Base-by-base conservation (phyloP, 2,888 invertebrate genomes). In the Dioctria linearis region DNA sequence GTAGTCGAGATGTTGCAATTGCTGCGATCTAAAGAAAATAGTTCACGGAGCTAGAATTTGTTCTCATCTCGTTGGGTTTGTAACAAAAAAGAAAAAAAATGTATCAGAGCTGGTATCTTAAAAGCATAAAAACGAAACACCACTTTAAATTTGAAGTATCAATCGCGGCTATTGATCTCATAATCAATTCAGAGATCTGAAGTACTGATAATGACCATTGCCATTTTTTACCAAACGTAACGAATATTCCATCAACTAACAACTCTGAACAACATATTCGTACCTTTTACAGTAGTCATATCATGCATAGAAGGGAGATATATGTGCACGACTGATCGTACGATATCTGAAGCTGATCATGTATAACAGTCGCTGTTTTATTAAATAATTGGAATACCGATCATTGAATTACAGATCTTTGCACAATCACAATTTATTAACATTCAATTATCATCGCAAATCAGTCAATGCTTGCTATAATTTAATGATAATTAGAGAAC, bases 371-470 rank as follows among this genome's bases (percentile, higher is more conserved):
- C 40, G 69, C 46, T 67, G 67, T 81, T 81, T 79, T 81, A 81
- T 79, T 79, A 81, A 81, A 81, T 81, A 59, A 75, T 75, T 66
- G 65, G 79, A 81, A 81, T 81, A 61, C 81, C 81, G 79, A 73
- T 79, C 75, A 66, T 25, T 63, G 73, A 65, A 81, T 81, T 54
- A 80, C 59, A 73, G 73, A 43, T 66, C 79, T 57, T 71, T 65
- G 61, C 66, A 69, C 79, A 69, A 80, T 81, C 57, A 61, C 79
- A 69, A 80, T 81, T 81, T 79, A 81, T 81, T 81, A 76, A 81
- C 81, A 79, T 80, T 57, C 65, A 76, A 71, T 79, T 81, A 79
- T 81, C 81, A 81, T 81, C 81, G 67, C 49, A 66, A 71, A 81
- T 75, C 81, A 54, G 79, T 65, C 69, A 42, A 49, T 54, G 40